These are phyloP conservation scores for Cossypha heuglini DNA, from an alignment of 2,797 vertebrate genomes.

Conservation along the genomic window DNA sequence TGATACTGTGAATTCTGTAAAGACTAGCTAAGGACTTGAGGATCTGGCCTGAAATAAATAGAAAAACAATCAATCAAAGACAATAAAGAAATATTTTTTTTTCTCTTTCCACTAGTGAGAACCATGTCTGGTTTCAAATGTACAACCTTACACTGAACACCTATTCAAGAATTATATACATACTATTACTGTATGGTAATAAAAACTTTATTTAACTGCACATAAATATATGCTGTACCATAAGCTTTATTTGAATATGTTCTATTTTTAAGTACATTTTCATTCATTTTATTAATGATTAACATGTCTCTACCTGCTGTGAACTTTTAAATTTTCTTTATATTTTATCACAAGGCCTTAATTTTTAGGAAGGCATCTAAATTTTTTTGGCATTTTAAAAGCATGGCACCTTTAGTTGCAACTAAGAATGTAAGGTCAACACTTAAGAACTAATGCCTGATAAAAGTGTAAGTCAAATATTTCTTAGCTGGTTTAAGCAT, in stretches of 20 bases:
- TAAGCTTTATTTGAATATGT: not conserved
- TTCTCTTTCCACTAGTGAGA: not conserved
- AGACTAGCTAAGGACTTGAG: not conserved
- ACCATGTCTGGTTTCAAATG: not conserved
- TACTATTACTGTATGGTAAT: no score
- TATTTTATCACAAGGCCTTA: not conserved
- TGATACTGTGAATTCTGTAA: not conserved
- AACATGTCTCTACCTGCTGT: not conserved
- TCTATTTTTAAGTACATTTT: not conserved
- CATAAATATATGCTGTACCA: not conserved
- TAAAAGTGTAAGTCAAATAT: not conserved
- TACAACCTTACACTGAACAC: not conserved
- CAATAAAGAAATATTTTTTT: not conserved
- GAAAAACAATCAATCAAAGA: not conserved
- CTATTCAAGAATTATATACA: not conserved
- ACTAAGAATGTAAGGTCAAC: not conserved
- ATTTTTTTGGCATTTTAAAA: not conserved
- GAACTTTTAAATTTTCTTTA: not conserved
- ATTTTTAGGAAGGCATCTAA: not conserved
- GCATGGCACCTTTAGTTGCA: not conserved
- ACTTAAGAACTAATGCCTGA: not conserved
- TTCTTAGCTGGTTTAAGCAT: not conserved
- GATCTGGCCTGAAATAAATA: not conserved
- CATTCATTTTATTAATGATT: not conserved
- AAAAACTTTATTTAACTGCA: not conserved